Evolutionary conservation across 1,140 invertebrate species (phyloP), one percentile per base, ranked within the genome.

Genomic region (Apis cerana): DNA sequence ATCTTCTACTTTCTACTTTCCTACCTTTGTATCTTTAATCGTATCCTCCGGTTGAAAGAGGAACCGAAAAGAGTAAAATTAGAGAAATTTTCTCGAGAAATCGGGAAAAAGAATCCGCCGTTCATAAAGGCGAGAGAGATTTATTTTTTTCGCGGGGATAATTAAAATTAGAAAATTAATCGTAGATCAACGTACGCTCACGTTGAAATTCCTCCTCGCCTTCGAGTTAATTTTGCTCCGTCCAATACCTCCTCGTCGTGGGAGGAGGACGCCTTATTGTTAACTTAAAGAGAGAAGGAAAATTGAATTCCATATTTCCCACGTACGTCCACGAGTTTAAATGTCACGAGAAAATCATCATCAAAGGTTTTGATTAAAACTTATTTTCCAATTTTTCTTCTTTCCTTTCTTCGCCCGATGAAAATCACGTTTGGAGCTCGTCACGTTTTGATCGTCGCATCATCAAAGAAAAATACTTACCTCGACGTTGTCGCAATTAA

Each of bases 111-210:
- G 33, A 43, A 43, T 43, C 33, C 5, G 33, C 5, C 33, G 33
- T 43, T 43, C 7, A 43, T 43, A 43, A 43, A 43, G 33, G 27
- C n/a, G 27, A 27, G 27, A 27, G 27, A 27, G 4, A 76, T 62
- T 61, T 43, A 77, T 67, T 77, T 48, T 27, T 23, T 54, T 27
- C 12, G 19, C 27, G 19, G 2, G 11, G 43, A 21, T n/a, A 78
- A 78, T 69, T 78, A 58, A 69, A 78, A 68, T 78, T 69, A 78
- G 75, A 77, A 27, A 33, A 67, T 65, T 54, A 67, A 65, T 67
- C 27, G 0, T 56, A 54, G 27, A 67, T 33, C 27, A n/a, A 13
- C 11, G 62, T 43, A n/a, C 17, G 15, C 2, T 27, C 52, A 15
- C 21, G 75, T 33, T 78, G 21, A 78, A 68, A 23, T 15, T 68